Base-by-base conservation (phyloP, 2,888 invertebrate species). In the Didymodactylos carnosus region DNA sequence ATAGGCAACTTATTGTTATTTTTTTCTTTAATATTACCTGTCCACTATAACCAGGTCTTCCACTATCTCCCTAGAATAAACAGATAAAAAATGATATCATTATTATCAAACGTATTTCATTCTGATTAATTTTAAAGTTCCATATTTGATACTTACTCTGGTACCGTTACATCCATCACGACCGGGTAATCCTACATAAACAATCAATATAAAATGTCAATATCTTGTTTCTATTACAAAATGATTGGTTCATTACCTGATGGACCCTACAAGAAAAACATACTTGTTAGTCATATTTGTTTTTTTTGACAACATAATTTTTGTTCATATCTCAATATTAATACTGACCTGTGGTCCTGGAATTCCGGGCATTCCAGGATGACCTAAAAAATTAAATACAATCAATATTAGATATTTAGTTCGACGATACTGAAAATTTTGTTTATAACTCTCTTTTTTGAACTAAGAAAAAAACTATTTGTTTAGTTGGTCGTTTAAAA, bases 101-200 rank as follows among this genome's bases (percentile, higher is more conserved):
- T 35, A 25, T 29, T 41, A 39, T 25, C 5, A 29, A 39, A 16
- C 7, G 25, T 19, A 19, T 29, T 6, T 69, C n/a, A n/a, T n/a
- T n/a, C 14, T 23, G 14, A 10, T 23, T 49, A 23, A 23, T 49
- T 23, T 23, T 11, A 49, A 8, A 11, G 25, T 23, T 23, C 25
- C 2, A n/a, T 23, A 23, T 23, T 4, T n/a, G 23, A 49, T 49
- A 16, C 19, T 51, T 73, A 73, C 73, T 39, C 39, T 73, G 19
- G 73, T 71, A 71, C 73, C 73, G 27, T 73, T 73, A 51, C 73
- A 73, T 29, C 73, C 73, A 51, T 73, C 73, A 39, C 70, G 70
- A 25, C 73, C 73, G 14, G 73, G 73, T 13, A 49, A 70, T 43
- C 73, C 73, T 27, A 39, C 40, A 49, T 25, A 2, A 49, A n/a